These are phyloP conservation scores for Hystrix brachyura DNA, from an alignment of 2,113 vertebrate genomes.

Conservation along the genomic window DNA sequence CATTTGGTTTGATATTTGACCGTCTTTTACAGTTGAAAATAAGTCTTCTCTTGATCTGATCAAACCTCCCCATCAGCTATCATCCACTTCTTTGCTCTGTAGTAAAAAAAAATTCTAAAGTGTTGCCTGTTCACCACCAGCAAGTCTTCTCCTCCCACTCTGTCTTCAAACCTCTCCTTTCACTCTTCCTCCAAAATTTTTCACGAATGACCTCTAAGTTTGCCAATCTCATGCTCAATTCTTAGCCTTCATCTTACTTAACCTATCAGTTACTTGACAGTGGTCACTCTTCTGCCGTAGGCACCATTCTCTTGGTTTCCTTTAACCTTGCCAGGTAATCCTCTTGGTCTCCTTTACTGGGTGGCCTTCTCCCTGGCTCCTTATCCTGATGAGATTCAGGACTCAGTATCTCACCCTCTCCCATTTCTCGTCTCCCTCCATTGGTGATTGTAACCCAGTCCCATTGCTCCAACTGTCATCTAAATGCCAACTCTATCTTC, in stretches of 20 bases:
- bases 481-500: neutral
- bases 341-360: neutral
- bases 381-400: neutral
- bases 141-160: neutral
- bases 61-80: neutral
- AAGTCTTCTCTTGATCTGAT: neutral
- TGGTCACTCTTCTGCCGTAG: neutral
- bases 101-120: neutral
- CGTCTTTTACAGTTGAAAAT: conserved; percentile 10
- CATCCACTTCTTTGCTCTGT: neutral
- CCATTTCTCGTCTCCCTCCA: neutral
- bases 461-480: neutral
- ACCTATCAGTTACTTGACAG: neutral
- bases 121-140: neutral
- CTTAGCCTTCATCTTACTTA: neutral
- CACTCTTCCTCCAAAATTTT: neutral
- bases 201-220: neutral
- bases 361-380: neutral
- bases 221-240: neutral
- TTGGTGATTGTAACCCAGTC: neutral
- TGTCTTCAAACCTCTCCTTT: neutral
- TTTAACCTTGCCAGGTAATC: neutral
- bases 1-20: neutral
- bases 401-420: neutral
- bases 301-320: neutral